Base-by-base conservation (phyloP, 2,113 vertebrate genomes). In the Alethe diademata region DNA sequence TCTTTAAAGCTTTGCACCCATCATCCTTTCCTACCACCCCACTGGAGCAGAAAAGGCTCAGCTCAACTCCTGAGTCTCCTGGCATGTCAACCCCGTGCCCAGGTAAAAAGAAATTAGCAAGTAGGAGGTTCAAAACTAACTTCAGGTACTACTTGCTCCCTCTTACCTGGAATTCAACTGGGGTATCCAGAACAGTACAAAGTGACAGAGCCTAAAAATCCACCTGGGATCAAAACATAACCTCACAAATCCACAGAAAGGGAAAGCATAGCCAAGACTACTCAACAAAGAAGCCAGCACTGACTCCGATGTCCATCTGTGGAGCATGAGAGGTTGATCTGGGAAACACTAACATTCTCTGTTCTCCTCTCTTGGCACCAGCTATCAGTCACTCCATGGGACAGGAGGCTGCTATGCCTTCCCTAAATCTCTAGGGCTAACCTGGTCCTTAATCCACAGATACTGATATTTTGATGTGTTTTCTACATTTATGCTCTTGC, bases 81-180 rank as follows among this genome's bases (percentile, higher is more conserved):
- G 2, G n/a, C 24, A 24, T 1, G 1, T 18, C 4, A 2, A 19
- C n/a, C 18, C 38, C 50, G 22, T 7, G 5, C 18, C 17, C 42
- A 66, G 4, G 9, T 45, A 19, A 84, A 91, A 69, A 14, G 13
- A 45, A 83, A 40, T 54, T 11, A 62, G 14, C 28, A 54, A 70
- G n/a, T 3, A 60, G 22, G 14, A 76, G 7, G n/a, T 86, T 38
- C 42, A 61, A 73, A 60, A 40, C 8, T 38, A 60, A 47, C 22
- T 25, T 31, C 26, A n/a, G 42, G 33, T 14, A 56, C 17, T 9
- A 18, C 5, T 69, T 14, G 20, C 12, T 75, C 28, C 26, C 22
- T 61, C 31, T 11, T 29, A 36, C 35, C 8, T 0, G 0, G 11
- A 58, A 73, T 45, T 91, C 50, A 42, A 14, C 14, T 35, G n/a